Evolutionary conservation across 2,888 invertebrate species (phyloP).

Genomic region (Clivina fossor): DNA sequence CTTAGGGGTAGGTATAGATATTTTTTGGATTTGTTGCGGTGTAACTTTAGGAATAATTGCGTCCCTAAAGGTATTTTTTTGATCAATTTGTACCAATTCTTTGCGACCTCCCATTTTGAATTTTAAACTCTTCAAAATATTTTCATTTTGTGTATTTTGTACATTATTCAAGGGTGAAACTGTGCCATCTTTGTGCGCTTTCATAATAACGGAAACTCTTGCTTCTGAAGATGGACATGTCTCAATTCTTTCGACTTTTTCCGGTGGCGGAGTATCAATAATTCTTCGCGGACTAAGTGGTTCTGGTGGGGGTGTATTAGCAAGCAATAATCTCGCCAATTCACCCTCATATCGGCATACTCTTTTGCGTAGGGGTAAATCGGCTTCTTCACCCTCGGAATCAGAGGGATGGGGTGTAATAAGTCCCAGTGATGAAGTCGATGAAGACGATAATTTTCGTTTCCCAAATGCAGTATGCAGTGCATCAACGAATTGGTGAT

Average conservation of each 20-base stretch:
- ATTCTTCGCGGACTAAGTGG: constrained; percentile 41
- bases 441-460: constrained; percentile 36
- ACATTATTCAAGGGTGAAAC: constrained; percentile 50
- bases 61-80: constrained; percentile 58
- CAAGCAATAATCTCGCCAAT: constrained; percentile 58
- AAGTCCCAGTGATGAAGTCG: constrained; percentile 48
- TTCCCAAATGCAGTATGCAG: constrained; percentile 19
- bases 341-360: constrained; percentile 60
- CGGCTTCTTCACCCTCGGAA: constrained; percentile 63
- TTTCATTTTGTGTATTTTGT: constrained; percentile 52
- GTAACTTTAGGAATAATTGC: constrained; percentile 34
- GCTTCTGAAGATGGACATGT: constrained; percentile 7
- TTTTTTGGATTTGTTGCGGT: constrained; percentile 26
- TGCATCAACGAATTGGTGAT: constrained; percentile 14
- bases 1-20: neutral
- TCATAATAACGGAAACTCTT: constrained; percentile 79
- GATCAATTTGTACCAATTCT: constrained; percentile 58
- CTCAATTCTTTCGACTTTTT: constrained; percentile 24
- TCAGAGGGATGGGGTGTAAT: constrained; percentile 86
- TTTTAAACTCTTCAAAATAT: constrained; percentile 69
- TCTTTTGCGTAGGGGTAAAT: constrained; percentile 62
- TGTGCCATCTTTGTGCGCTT: constrained; percentile 78
- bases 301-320: constrained; percentile 62
- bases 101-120: constrained; percentile 69
- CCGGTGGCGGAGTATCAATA: constrained; percentile 39